These are phyloP conservation scores for Spilogale gracilis DNA, from an alignment of 2,113 vertebrate genomes.

Conservation along the genomic window DNA sequence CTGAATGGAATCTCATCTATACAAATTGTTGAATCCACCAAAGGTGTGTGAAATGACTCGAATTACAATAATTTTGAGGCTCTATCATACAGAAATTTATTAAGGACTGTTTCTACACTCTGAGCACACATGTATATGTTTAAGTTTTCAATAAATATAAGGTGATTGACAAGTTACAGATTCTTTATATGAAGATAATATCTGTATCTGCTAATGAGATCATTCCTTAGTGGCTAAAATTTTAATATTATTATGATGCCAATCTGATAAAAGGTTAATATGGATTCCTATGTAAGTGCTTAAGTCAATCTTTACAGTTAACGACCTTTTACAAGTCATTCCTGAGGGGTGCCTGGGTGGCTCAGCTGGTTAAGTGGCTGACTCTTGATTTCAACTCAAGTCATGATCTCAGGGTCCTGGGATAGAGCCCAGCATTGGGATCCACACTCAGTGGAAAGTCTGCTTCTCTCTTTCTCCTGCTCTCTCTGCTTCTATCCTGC, in stretches of 20 bases:
- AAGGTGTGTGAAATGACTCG: not conserved
- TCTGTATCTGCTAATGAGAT: constrained; percentile 1
- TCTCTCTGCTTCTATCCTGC: not conserved
- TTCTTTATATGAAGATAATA: constrained; percentile 9
- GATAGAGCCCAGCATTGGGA: not conserved
- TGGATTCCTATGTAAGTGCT: not conserved
- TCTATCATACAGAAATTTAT: not conserved
- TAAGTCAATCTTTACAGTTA: not conserved
- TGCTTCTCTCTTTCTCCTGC: not conserved
- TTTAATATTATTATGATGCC: not conserved
- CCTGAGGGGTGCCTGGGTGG: not conserved
- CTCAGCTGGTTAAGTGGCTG: not conserved
- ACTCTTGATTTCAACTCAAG: not conserved
- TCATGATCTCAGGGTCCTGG: not conserved
- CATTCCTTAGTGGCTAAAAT: not conserved
- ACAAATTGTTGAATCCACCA: not conserved
- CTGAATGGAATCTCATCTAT: not conserved
- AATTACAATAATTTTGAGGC: not conserved
- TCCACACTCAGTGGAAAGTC: not conserved
- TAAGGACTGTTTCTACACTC: not conserved
- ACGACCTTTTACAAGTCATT: not conserved
- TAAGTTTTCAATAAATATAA: constrained; percentile 17
- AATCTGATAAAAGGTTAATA: not conserved
- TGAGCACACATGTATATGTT: not conserved
- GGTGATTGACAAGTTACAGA: not conserved